These are phyloP conservation scores for Bombus cullumanus DNA, from an alignment of 1,140 invertebrate species.

Conservation along the genomic window DNA sequence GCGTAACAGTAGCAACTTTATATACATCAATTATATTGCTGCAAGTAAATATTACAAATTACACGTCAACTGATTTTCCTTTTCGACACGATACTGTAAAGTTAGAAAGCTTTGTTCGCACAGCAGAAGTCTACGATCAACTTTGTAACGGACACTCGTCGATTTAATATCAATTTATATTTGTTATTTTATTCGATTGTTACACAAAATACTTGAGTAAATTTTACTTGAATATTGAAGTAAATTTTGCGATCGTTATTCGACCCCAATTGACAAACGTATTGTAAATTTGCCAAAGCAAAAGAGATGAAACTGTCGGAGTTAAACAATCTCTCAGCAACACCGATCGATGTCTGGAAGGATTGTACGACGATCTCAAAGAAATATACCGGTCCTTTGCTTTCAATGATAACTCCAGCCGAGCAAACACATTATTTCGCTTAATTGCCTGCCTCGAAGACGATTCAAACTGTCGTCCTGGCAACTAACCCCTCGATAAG, in stretches of 20 bases:
- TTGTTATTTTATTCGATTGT: no score
- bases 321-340: background rate
- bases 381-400: background rate
- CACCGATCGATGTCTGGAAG: background rate
- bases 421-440: constrained; percentile 26
- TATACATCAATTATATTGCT: no score
- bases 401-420: constrained; percentile 35
- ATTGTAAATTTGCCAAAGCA: background rate
- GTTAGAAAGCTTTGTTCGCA: no score
- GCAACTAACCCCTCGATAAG: constrained; percentile 15
- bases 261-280: background rate
- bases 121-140: no score
- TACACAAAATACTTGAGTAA: no score
- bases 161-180: no score
- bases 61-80: background rate
- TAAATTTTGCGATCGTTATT: background rate
- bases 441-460: constrained; percentile 17
- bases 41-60: background rate
- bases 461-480: background rate
- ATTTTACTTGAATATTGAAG: background rate
- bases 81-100: no score
- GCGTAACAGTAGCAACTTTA: no score
- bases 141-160: no score
- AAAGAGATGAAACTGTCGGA: no score
- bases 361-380: background rate